Conservation (phyloP, 2,113 vertebrate genomes). For the Brachyhypopomus occidentalis region DNA sequence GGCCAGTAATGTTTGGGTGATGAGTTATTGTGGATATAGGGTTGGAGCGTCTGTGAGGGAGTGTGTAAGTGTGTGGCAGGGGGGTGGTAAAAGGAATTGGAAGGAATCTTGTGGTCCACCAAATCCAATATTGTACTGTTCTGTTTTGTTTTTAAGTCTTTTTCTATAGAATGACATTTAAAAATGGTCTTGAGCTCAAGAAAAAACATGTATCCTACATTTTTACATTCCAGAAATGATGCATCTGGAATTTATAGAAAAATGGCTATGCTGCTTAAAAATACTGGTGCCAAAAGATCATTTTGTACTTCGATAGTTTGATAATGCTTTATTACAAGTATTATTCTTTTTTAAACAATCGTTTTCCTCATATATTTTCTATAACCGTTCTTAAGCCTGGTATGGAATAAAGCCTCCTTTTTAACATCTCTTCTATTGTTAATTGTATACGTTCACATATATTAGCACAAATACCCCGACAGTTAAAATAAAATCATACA, state of each 20-base stretch:
- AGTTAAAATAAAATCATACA: background rate
- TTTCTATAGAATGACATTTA: background rate
- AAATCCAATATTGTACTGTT: background rate
- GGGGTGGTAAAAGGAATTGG: background rate
- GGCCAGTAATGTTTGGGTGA: conserved; percentile 51
- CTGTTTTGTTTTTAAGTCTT: background rate
- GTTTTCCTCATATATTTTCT: too few species aligned
- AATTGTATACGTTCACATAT: background rate
- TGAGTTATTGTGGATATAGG: conserved; percentile 40
- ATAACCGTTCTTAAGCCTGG: too few species aligned
- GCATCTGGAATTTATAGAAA: too few species aligned
- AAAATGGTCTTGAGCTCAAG: background rate
- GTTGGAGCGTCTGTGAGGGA: conserved; percentile 51
- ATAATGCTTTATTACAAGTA: too few species aligned
- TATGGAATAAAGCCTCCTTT: too few species aligned
- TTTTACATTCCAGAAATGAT: background rate
- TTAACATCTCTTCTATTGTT: too few species aligned
- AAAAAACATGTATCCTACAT: background rate
- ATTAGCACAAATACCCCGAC: background rate
- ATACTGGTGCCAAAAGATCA: too few species aligned
- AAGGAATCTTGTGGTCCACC: background rate
- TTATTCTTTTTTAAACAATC: too few species aligned
- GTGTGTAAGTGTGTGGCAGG: conserved; percentile 18
- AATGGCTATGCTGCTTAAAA: too few species aligned
- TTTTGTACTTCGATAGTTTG: too few species aligned